A percentile compares a stretch with the other conserved stretches of the same genome.
phyloP scores from a whole-genome alignment of 2,888 invertebrate genomes.

The Campoplex nolae region DNA sequence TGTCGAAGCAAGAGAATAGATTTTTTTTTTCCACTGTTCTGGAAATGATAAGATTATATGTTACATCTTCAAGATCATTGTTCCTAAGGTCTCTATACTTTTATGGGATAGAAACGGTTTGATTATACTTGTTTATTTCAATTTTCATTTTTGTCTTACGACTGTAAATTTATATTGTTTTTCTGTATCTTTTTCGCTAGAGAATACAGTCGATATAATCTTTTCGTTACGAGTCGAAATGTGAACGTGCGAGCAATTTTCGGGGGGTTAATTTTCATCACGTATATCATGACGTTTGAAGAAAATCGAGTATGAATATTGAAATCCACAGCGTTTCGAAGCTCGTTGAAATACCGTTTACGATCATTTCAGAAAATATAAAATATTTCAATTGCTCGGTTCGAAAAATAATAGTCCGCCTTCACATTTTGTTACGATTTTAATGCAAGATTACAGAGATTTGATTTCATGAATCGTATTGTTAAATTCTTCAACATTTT shows the following conservation, averaged over 20 bases:
- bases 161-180: no score
- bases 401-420: background rate
- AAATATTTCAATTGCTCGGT: background rate
- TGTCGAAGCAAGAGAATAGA: background rate
- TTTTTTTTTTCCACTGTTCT: no score
- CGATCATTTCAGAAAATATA: background rate
- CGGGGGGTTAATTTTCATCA: background rate
- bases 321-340: background rate
- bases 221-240: background rate
- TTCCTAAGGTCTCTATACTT: no score
- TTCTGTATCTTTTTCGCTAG: no score
- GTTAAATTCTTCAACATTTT: no score
- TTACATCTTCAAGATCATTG: no score
- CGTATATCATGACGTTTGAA: background rate
- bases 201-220: background rate
- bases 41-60: no score
- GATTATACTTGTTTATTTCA: no score
- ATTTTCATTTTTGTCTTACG: no score
- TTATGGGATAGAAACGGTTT: no score
- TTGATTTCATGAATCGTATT: background rate
- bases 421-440: no score
- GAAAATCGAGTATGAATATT: background rate
- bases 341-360: background rate
- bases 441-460: background rate
- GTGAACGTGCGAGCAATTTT: background rate